Evolutionary conservation across 2,888 invertebrate genomes (phyloP).

Genomic region (Agrotis clavis): DNA sequence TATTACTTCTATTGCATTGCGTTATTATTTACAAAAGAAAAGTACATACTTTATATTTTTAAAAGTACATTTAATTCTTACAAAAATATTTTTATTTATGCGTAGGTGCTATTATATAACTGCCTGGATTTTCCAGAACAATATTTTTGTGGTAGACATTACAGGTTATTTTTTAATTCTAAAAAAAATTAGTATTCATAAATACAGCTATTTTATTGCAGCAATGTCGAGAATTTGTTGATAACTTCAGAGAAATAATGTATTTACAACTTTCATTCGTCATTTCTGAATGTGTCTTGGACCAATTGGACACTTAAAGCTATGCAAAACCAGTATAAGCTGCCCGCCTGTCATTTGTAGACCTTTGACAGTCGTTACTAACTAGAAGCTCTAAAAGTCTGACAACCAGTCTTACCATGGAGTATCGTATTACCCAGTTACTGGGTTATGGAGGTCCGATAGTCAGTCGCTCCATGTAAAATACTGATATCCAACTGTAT

Average conservation of each 20-base stretch:
- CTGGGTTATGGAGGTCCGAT: too few relatives aligned
- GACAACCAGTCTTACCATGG: too few relatives aligned
- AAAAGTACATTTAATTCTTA: constrained; percentile 37
- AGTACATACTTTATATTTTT: neutral
- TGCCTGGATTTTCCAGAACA: constrained; percentile 1
- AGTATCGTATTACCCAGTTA: too few relatives aligned
- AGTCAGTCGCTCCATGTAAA: too few relatives aligned
- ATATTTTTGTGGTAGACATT: constrained; percentile 24
- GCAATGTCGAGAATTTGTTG: neutral
- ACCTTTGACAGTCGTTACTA: too few relatives aligned
- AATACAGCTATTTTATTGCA: constrained; percentile 9
- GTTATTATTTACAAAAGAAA: constrained; percentile 28
- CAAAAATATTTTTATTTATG: constrained; percentile 52
- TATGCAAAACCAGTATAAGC: too few relatives aligned
- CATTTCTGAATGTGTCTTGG: neutral
- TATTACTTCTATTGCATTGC: constrained; percentile 37
- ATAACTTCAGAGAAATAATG: neutral
- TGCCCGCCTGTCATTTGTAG: too few relatives aligned
- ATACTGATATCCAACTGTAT: too few relatives aligned
- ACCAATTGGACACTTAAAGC: too few relatives aligned
- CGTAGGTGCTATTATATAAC: neutral
- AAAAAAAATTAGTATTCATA: constrained; percentile 7
- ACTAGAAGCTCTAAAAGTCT: too few relatives aligned
- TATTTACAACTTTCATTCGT: neutral
- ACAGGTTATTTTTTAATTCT: constrained; percentile 18